Evolutionary conservation across 2,888 invertebrate genomes (phyloP).

Genomic region (Drosophila subsilvestris): DNA sequence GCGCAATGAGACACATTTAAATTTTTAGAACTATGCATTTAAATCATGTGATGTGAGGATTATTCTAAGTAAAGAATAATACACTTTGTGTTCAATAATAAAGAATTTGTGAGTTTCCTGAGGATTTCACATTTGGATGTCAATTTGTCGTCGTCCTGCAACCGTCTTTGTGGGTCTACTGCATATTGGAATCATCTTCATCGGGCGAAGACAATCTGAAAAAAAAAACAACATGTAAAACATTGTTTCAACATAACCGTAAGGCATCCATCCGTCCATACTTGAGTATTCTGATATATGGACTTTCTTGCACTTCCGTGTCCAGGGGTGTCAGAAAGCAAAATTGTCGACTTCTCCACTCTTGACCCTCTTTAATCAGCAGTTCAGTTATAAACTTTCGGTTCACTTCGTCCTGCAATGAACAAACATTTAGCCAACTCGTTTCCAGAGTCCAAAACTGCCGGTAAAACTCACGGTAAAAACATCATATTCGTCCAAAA

Average conservation of each 20-base stretch:
- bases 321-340: slow-evolving; percentile 96
- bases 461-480: slow-evolving; percentile 89
- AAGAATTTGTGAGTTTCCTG: neutral
- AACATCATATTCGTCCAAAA: slow-evolving; percentile 98
- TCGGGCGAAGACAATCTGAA: slow-evolving; percentile 31
- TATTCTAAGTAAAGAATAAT: neutral
- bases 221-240: neutral
- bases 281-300: slow-evolving; percentile 87
- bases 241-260: neutral
- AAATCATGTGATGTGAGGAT: too few relatives aligned
- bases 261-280: slow-evolving; percentile 72
- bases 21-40: neutral
- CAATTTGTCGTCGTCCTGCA: slow-evolving; percentile 20
- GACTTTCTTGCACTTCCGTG: slow-evolving; percentile 86
- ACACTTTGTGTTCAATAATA: slow-evolving; percentile 2
- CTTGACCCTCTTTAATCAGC: slow-evolving; percentile 90
- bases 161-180: neutral
- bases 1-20: slow-evolving; percentile 32
- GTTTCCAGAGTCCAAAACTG: neutral
- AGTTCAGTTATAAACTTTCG: slow-evolving; percentile 83
- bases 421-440: neutral
- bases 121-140: neutral
- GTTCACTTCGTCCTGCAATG: slow-evolving; percentile 62
- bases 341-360: slow-evolving; percentile 89
- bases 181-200: neutral